Percentiles rank a stretch among this genome's conserved stretches.
Evolutionary conservation across 2,888 invertebrate genomes (phyloP).

Genomic region (Archaeoteleia sp.): DNA sequence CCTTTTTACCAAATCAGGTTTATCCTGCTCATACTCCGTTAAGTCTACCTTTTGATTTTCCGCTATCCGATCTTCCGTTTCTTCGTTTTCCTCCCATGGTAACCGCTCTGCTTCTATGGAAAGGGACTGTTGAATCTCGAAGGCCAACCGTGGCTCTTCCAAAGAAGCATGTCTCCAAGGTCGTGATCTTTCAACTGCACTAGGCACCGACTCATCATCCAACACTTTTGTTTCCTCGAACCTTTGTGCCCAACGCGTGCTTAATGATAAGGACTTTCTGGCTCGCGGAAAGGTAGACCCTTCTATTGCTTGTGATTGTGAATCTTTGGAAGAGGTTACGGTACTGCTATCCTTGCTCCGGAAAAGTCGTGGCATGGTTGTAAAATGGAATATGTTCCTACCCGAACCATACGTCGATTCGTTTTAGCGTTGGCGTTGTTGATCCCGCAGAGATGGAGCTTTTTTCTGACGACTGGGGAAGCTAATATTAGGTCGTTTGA

Average conservation of each 20-base stretch:
- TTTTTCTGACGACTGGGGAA: conserved; percentile 66
- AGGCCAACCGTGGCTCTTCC: conserved; percentile 67
- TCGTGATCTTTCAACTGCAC: conserved; percentile 60
- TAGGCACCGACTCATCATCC: conserved; percentile 57
- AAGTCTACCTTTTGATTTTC: conserved; percentile 24
- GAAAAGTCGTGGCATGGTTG: conserved; percentile 84
- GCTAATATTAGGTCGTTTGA: conserved; percentile 77
- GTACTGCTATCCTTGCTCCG: conserved; percentile 71
- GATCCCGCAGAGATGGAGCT: conserved; percentile 60
- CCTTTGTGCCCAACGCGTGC: conserved; percentile 75
- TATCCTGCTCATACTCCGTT: conserved; percentile 60
- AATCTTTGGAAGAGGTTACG: conserved; percentile 76
- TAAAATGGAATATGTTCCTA: conserved; percentile 82
- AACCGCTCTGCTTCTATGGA: conserved; percentile 52
- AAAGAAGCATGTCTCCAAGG: conserved; percentile 71
- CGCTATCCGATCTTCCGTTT: too few species aligned
- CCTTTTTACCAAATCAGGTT: conserved; percentile 49
- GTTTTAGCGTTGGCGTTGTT: conserved; percentile 75
- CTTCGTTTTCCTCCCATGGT: conserved; percentile 60
- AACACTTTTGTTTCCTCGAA: conserved; percentile 60
- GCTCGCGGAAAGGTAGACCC: conserved; percentile 81
- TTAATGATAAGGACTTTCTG: conserved; percentile 76
- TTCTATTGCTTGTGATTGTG: conserved; percentile 76
- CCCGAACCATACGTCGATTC: conserved; percentile 77
- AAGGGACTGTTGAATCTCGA: conserved; percentile 59